Base-by-base conservation (phyloP, 2,888 invertebrate species). In the Oasisia sp. region DNA sequence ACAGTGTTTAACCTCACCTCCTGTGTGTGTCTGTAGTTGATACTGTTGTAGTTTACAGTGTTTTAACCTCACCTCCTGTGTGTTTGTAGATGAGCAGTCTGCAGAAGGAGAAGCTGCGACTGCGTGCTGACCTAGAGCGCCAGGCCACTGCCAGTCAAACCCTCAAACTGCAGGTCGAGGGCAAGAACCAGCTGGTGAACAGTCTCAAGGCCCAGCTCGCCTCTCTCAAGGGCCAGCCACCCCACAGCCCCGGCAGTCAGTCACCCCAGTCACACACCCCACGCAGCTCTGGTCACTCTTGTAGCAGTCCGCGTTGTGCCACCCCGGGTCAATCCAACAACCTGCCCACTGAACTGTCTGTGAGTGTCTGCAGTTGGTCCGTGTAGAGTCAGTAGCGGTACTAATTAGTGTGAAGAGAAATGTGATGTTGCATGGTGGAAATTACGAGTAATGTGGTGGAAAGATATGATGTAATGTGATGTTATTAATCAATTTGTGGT, bases 51-150 rank as follows among this genome's bases (percentile, higher is more conserved):
- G 74, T n/a, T 74, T 74, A n/a, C 74, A 74, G 19, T 19, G 7
- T 7, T 27, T 12, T n/a, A 74, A 7, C 7, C 0, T 27, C 27
- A 7, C 27, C 74, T 74, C 50, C 50, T 50, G 27, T 74, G 91
- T 92, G 56, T 74, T 94, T 94, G 44, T 94, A 96, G 95, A 93
- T 96, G 93, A 94, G 94, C 92, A 93, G 93, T n/a, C 91, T 96
- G 74, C 96, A 96, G 94, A 95, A 96, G 92, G 96, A 96, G 92
- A 96, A 96, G 93, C 93, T 94, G 89, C 94, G 95, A 91, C 93
- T 96, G 89, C 93, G 95, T 8, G 94, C 94, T 90, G 96, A 96
- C 92, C 92, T 96, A 56, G 96, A 96, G 91, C 94, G 95, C 12
- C 95, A 95, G 93, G 94, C 95, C 14, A 94, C 95, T 19, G 93